Evolutionary conservation across 2,113 vertebrate species (phyloP), one percentile per base, ranked within the genome.

Genomic region (Mola mola): DNA sequence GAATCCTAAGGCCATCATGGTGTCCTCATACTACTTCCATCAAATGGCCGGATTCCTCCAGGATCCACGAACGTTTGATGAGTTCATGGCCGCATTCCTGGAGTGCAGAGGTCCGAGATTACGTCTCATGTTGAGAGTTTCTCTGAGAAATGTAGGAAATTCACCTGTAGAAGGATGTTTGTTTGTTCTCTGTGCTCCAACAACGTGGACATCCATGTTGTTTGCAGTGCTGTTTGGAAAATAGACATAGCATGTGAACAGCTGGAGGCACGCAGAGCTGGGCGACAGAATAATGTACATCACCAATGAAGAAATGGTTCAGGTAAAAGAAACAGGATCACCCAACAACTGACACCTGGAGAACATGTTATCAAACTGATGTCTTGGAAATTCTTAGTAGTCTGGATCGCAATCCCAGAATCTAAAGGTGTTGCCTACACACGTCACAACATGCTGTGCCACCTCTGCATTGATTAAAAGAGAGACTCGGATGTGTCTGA

Each of bases 11-110:
- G 93, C 93, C 41, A 21, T 88, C 1, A 0, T 88, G 19, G 93
- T 93, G 28, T 93, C 93, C 13, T 92, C 90, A 5, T 93, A 86
- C 69, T 79, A 89, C 81, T 93, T 92, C 70, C 91, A 93, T 26
- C 68, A 87, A 44, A 93, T 93, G 90, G 92, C 93, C 0, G 1
- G 7, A 26, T 93, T 93, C 59, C 84, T 93, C 3, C 83, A 88
- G 3, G 84, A 92, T 52, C 91, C 92, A 12, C 92, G 92, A 48
- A 92, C 88, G 0, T 91, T 92, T 55, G 90, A 92, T 19, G 86
- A 93, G 52, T 93, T 93, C 25, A 29, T 86, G 19, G 78, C 86
- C n/a, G 88, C 52, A 36, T 93, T 93, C 55, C 81, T 93, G 17
- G 55, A 85, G 11, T 92, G 93, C 25, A 72, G 66, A 58, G 86